Base-by-base conservation (phyloP, 2,888 invertebrate genomes). In the Tenthredo mesomela region DNA sequence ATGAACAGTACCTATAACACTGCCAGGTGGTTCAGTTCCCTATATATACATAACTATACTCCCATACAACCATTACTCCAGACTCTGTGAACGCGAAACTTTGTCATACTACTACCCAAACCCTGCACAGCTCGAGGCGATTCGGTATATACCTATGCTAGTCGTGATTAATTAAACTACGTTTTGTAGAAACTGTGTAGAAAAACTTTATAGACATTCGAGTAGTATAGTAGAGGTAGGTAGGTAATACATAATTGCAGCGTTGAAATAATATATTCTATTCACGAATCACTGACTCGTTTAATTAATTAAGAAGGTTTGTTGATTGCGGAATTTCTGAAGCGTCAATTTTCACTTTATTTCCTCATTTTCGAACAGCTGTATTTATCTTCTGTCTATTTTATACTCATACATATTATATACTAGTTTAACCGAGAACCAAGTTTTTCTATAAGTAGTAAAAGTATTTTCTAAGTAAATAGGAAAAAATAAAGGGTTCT, bases 61-160 rank as follows among this genome's bases (percentile, higher is more conserved):
- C 10, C 4, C 4, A 25, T 54, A 54, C 21, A 21, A 25, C 25
- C 21, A 12, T 29, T 6, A 18, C 33, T 5, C 21, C 2, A 21
- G 43, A 21, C 71, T 43, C 71, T 43, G 71, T 73, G 18, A 73
- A 43, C 71, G 71, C 9, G 43, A 43, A 73, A 73, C 71, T 73
- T 73, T 43, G 71, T 73, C 40, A 43, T 43, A n/a, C 71, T 71
- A 37, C n/a, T 73, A 37, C 40, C 21, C 0, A 21, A 21, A 43
- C 33, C 33, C 70, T 15, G 40, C 1, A 43, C 21, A 29, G 29
- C 71, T 67, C 67, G 12, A 18, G 33, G 33, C 67, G 67, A 33
- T 67, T 67, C 7, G 33, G 33, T 67, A 33, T 25, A 61, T 12
- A 37, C 29, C 29, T n/a, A n/a, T n/a, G n/a, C n/a, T n/a, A 71